Percentiles rank a stretch among this genome's conserved stretches.
These are phyloP conservation scores for Myotis brandtii DNA, from an alignment of 2,113 vertebrate genomes.

Conservation along the genomic window DNA sequence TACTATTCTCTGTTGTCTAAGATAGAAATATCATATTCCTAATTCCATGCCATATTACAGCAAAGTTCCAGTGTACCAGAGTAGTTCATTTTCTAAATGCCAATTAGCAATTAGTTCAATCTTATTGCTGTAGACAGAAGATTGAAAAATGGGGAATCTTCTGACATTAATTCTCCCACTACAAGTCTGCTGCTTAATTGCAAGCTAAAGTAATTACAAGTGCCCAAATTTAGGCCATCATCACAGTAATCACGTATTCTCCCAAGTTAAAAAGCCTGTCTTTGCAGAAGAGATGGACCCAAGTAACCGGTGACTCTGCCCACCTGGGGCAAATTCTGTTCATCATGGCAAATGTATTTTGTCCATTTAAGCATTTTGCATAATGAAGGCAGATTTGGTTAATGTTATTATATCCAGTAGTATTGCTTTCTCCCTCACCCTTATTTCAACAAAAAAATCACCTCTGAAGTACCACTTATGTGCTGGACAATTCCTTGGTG, in stretches of 20 bases:
- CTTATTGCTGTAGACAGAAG: conserved; percentile 48
- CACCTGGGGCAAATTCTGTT: conserved; percentile 27
- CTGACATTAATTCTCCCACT: conserved; percentile 55
- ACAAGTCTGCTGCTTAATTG: conserved; percentile 32
- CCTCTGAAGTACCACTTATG: not conserved
- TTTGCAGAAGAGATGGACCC: not conserved
- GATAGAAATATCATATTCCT: conserved; percentile 41
- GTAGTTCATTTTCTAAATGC: conserved; percentile 69
- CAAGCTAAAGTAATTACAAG: conserved; percentile 43
- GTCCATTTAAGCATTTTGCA: conserved; percentile 50
- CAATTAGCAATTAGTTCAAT: conserved; percentile 67
- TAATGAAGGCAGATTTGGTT: conserved; percentile 49
- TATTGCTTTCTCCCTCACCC: not conserved
- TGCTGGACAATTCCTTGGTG: not conserved
- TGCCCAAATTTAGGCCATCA: not conserved
- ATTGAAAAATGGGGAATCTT: conserved; percentile 51
- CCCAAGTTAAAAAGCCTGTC: not conserved
- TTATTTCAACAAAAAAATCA: not conserved
- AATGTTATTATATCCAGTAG: not conserved
- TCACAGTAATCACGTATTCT: not conserved
- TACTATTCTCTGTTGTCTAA: not conserved
- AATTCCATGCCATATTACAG: conserved; percentile 30
- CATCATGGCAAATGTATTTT: conserved; percentile 30
- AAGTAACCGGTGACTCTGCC: not conserved
- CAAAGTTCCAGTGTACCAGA: conserved; percentile 45